Evolutionary conservation across 2,888 invertebrate genomes (phyloP).

Genomic region (Bugula neritina): DNA sequence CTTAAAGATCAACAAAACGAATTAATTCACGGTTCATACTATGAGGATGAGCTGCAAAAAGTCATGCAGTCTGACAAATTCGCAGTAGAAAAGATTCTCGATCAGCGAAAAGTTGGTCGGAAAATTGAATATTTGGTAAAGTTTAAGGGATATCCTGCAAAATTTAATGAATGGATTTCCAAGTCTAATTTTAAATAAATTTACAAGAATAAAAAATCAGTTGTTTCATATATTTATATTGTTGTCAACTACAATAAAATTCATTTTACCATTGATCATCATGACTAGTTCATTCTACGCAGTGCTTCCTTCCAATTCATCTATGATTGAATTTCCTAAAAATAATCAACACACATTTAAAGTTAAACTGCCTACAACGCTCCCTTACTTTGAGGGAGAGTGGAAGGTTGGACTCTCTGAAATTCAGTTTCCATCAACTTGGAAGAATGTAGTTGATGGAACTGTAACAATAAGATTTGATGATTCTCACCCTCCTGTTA

Average conservation of each 20-base stretch:
- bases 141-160: background rate
- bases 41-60: background rate
- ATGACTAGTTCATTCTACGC: background rate
- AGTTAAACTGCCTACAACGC: background rate
- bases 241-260: background rate
- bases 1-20: background rate
- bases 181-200: background rate
- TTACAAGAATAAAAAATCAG: no score
- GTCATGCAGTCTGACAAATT: background rate
- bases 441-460: background rate
- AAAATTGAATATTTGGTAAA: background rate
- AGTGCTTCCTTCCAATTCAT: background rate
- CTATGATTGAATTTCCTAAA: background rate
- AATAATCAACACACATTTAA: background rate
- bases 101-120: background rate
- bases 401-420: background rate
- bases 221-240: no score
- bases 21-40: background rate
- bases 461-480: background rate
- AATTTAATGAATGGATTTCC: background rate
- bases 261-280: background rate
- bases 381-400: background rate
- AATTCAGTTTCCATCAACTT: background rate
- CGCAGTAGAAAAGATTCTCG: background rate
- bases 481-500: background rate